Percentiles rank a stretch among this genome's conserved stretches.
Conservation (phyloP, 2,888 invertebrate genomes). For the Myathropa florea region DNA sequence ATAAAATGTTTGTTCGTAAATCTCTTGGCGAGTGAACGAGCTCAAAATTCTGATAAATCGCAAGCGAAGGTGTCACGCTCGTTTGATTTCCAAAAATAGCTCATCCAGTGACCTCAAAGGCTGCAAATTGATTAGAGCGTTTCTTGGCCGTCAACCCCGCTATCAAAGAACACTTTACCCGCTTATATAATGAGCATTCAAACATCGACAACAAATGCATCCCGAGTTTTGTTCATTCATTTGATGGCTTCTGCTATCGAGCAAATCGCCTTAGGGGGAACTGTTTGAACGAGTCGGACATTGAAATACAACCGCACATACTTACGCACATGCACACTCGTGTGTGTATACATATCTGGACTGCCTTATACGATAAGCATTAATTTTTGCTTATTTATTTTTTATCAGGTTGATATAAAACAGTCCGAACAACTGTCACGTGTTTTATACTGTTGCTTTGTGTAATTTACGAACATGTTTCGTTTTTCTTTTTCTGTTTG, state of each 20-base stretch:
- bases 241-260: not conserved
- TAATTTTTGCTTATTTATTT: not conserved
- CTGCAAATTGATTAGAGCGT: not conserved
- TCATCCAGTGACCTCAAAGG: not conserved
- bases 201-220: not conserved
- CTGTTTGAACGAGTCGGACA: constrained; percentile 1
- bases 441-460: constrained; percentile 7
- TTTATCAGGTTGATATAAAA: constrained; percentile 15
- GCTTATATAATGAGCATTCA: not conserved
- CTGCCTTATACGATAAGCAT: constrained; percentile 24
- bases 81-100: constrained; percentile 17
- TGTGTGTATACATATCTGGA: constrained; percentile 11
- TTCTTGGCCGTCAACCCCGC: not conserved
- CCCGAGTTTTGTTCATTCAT: not conserved
- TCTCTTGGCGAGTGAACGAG: not conserved
- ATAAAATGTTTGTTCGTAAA: not conserved
- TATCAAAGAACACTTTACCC: not conserved
- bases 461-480: constrained; percentile 1
- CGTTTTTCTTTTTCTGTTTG: not conserved
- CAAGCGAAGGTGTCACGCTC: not conserved
- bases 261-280: not conserved
- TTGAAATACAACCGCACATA: not conserved
- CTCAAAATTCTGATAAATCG: not conserved
- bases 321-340: not conserved
- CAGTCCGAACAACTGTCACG: constrained; percentile 33